These are phyloP conservation scores for Lepidurus apus DNA, from an alignment of 1,140 invertebrate species.

Conservation along the genomic window DNA sequence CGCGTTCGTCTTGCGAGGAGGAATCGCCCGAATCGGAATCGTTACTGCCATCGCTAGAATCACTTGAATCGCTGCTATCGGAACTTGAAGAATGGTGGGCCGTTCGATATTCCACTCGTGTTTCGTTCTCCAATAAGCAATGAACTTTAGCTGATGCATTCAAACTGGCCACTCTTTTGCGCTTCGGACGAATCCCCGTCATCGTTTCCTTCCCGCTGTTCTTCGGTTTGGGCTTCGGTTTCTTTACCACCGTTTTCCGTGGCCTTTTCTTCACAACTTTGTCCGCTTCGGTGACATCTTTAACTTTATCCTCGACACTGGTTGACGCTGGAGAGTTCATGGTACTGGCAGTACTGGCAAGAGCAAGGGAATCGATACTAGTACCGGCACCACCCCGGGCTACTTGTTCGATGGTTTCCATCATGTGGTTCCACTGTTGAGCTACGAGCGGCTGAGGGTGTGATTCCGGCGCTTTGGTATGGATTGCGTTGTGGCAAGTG, in stretches of 20 bases:
- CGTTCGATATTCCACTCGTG: slow-evolving; percentile 46
- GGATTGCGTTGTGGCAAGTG: slow-evolving; percentile 10
- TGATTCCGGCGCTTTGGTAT: slow-evolving; percentile 17
- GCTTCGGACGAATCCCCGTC: slow-evolving; percentile 44
- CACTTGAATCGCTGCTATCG: not conserved
- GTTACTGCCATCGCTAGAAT: slow-evolving; percentile 26
- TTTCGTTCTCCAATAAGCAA: slow-evolving; percentile 83
- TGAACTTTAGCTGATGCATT: slow-evolving; percentile 92
- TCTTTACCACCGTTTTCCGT: slow-evolving; percentile 19
- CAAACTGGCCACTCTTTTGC: slow-evolving; percentile 84
- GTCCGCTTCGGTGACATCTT: not conserved
- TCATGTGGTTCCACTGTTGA: slow-evolving; percentile 28
- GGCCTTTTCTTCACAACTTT: not conserved
- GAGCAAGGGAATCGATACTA: not conserved
- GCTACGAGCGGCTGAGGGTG: slow-evolving; percentile 1
- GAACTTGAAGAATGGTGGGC: slow-evolving; percentile 1
- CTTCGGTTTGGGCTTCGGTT: not conserved
- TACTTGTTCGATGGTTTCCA: slow-evolving; percentile 30
- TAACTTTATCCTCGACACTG: not conserved
- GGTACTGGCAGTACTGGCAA: not conserved
- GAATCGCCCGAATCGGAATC: slow-evolving; percentile 32
- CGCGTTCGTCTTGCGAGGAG: slow-evolving; percentile 39
- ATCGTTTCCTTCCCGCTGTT: not conserved
- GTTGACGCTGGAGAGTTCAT: not conserved
- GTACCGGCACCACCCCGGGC: slow-evolving; percentile 23